A percentile compares a stretch with the other conserved stretches of the same genome.
Evolutionary conservation across 2,888 invertebrate genomes (phyloP).

Genomic region (Tenodera sinensis): DNA sequence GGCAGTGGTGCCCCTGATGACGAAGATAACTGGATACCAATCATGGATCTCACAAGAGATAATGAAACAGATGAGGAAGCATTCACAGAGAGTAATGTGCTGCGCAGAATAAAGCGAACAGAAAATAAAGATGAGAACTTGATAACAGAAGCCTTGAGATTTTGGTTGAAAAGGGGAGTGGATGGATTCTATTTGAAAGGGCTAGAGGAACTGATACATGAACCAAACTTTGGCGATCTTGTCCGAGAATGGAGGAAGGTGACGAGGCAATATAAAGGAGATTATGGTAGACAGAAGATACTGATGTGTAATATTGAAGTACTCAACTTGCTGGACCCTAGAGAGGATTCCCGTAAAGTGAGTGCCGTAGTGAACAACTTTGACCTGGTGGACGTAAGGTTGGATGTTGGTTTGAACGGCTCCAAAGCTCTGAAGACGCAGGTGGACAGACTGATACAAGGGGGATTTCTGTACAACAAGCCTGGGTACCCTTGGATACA

Average conservation of each 20-base stretch:
- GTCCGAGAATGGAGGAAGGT: constrained; percentile 67
- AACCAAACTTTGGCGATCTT: constrained; percentile 55
- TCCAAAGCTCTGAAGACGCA: constrained; percentile 55
- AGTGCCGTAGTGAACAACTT: constrained; percentile 57
- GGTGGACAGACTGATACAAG: constrained; percentile 55
- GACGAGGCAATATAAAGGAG: constrained; percentile 33
- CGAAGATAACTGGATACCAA: background rate
- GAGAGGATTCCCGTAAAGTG: constrained; percentile 51
- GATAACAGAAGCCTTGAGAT: constrained; percentile 58
- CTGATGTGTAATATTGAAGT: constrained; percentile 63
- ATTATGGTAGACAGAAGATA: constrained; percentile 47
- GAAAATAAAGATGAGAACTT: constrained; percentile 4
- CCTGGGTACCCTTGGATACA: constrained; percentile 71
- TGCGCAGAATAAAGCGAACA: background rate
- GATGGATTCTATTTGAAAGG: constrained; percentile 89
- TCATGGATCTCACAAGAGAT: background rate
- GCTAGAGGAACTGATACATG: constrained; percentile 61
- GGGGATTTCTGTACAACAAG: constrained; percentile 56
- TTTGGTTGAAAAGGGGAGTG: constrained; percentile 72
- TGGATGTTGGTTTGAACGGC: constrained; percentile 55
- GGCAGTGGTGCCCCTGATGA: background rate
- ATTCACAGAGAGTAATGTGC: background rate
- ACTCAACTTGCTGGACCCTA: constrained; percentile 47
- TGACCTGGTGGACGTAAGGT: constrained; percentile 67
- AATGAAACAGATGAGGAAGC: background rate